A percentile compares a stretch with the other conserved stretches of the same genome.
phyloP scores from a whole-genome alignment of 2,888 invertebrate genomes.

The Bruchidius siliquastri region DNA sequence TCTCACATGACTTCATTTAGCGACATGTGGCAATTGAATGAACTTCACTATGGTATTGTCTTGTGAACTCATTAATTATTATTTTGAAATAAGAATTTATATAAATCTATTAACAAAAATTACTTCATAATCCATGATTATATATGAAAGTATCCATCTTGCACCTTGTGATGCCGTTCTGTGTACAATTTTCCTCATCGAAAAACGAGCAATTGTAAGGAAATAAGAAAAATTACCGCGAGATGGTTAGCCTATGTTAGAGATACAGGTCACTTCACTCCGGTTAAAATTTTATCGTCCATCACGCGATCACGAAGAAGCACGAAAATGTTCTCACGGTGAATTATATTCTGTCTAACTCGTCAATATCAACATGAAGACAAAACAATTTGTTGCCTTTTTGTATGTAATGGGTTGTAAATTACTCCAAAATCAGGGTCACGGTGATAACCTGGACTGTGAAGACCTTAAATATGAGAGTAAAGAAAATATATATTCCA shows the following conservation, averaged over 20 bases:
- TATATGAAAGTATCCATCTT: too few relatives aligned
- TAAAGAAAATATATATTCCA: too few relatives aligned
- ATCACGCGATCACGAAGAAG: neutral
- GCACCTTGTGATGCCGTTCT: too few relatives aligned
- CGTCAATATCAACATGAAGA: neutral
- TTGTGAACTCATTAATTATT: too few relatives aligned
- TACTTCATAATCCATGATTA: too few relatives aligned
- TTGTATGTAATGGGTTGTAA: neutral
- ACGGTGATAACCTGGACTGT: neutral
- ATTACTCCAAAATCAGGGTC: neutral
- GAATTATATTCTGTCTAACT: neutral
- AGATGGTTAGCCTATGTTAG: neutral
- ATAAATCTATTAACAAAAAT: too few relatives aligned
- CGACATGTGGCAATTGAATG: too few relatives aligned
- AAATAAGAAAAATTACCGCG: neutral
- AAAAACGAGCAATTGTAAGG: neutral
- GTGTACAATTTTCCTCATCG: neutral
- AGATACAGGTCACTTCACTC: neutral
- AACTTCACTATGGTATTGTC: too few relatives aligned
- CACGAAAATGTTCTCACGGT: neutral
- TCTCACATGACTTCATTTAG: too few relatives aligned
- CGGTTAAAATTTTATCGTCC: neutral
- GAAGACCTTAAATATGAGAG: neutral
- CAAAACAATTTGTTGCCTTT: neutral
- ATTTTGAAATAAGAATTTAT: too few relatives aligned